phyloP scores from a whole-genome alignment of 2,888 invertebrate species.

The Lepetodrilus schrolli region DNA sequence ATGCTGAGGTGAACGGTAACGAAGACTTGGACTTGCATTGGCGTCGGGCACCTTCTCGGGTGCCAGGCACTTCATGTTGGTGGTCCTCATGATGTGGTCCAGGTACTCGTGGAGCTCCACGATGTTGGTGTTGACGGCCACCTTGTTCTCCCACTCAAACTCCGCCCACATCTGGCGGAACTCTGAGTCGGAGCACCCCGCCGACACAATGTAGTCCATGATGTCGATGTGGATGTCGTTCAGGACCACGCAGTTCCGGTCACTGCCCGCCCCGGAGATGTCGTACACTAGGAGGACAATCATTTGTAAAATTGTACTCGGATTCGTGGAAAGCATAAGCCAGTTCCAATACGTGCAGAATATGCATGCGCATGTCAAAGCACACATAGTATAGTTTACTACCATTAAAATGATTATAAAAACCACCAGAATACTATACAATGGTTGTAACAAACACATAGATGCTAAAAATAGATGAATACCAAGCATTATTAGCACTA shows the following conservation, averaged over 20 bases:
- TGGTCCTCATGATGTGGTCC: conserved; percentile 91
- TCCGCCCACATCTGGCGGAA: conserved; percentile 99
- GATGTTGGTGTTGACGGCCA: conserved; percentile 92
- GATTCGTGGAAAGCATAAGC: too few relatives aligned
- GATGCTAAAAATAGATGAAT: too few relatives aligned
- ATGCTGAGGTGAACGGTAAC: too few relatives aligned
- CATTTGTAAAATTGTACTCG: too few relatives aligned
- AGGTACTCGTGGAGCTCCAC: conserved; percentile 94
- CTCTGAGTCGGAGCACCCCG: conserved; percentile 93
- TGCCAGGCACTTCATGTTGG: conserved; percentile 99
- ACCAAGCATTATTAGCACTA: too few relatives aligned
- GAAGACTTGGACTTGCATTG: conserved; percentile 27
- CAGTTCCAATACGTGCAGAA: too few relatives aligned
- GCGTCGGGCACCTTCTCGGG: conserved; percentile 86
- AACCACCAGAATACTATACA: too few relatives aligned
- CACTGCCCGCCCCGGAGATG: conserved; percentile 91
- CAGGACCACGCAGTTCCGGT: conserved; percentile 96
- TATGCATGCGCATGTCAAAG: too few relatives aligned
- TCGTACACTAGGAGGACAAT: conserved; percentile 86
- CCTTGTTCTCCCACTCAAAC: conserved; percentile 99
- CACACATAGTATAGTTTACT: too few relatives aligned
- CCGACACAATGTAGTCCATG: conserved; percentile 92
- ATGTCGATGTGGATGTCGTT: conserved; percentile 99
- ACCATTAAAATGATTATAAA: too few relatives aligned
- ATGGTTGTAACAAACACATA: too few relatives aligned